Base-by-base conservation (phyloP, 2,113 vertebrate species). In the Balaeniceps rex region DNA sequence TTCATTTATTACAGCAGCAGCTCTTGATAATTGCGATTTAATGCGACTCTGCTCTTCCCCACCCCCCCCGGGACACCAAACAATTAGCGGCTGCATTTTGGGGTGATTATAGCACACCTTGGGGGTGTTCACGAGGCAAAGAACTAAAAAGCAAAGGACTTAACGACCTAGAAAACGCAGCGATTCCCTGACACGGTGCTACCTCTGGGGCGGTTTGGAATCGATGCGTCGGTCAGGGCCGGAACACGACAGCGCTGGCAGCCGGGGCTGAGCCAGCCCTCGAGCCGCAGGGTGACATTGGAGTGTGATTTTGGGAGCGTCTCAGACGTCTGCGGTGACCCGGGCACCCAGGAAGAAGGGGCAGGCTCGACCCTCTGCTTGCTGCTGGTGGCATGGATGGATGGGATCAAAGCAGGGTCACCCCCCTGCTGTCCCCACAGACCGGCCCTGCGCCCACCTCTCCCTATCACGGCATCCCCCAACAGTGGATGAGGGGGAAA, bases 71-170 rank as follows among this genome's bases (percentile, higher is more conserved):
- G 92, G 88, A 95, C 47, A 78, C 9, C 10, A 4, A 82, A 84
- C 71, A 71, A 88, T 94, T 83, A 94, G 90, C 7, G 10, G 72
- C 61, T 65, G 90, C 47, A 31, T 94, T 96, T 95, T 68, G 75
- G 89, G 90, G 87, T 94, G 87, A 93, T 96, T 94, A 93, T 93
- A 95, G 94, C 76, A 12, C 82, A 81, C 51, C 90, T 90, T 42
- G 85, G 76, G 70, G 89, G 80, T 51, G 82, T 75, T 64, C 69
- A 40, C 33, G 36, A 87, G 87, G 78, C 89, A 63, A 91, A 83
- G 87, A 68, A 79, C 51, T 83, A 83, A 91, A 93, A 68, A 92
- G 81, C 22, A 38, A 64, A 76, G 77, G 93, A 54, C 42, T 77
- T 81, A 70, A 46, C 0, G 3, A 86, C 55, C 57, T 54, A 36